These are phyloP conservation scores for Pheosia tremula DNA, from an alignment of 2,888 invertebrate genomes.

Conservation along the genomic window DNA sequence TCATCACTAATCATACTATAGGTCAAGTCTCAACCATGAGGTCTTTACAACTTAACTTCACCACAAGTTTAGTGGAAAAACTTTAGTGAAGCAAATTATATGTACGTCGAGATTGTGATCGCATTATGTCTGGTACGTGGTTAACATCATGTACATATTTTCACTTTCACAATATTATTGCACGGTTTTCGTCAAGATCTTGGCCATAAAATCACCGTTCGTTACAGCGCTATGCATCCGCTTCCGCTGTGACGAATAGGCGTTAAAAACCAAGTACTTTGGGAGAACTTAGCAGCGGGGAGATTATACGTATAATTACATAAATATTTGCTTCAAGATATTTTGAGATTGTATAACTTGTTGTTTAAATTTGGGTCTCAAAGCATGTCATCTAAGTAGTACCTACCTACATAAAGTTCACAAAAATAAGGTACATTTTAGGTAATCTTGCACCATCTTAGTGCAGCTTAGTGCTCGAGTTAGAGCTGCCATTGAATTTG, in stretches of 20 bases:
- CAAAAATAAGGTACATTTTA: neutral
- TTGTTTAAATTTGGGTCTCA: too few species aligned
- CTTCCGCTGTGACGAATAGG: constrained; percentile 23
- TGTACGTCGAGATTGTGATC: constrained; percentile 10
- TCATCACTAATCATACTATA: too few species aligned
- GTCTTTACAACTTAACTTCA: neutral
- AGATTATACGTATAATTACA: too few species aligned
- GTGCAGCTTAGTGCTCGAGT: neutral
- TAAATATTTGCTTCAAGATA: too few species aligned
- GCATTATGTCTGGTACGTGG: constrained; percentile 9
- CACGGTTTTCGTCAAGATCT: constrained; percentile 32
- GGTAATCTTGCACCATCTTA: neutral
- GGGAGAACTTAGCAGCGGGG: too few species aligned
- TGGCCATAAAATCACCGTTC: constrained; percentile 39
- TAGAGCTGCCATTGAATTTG: neutral
- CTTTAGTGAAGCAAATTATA: too few species aligned
- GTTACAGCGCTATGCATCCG: constrained; percentile 40
- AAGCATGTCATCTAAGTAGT: too few species aligned
- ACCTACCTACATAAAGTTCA: too few species aligned
- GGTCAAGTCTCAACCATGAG: too few species aligned
- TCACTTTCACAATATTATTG: constrained; percentile 32
- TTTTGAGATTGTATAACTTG: too few species aligned
- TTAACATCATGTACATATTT: constrained; percentile 38
- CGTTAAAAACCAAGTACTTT: constrained; percentile 1
- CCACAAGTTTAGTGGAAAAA: constrained; percentile 3